Conservation (phyloP, 2,888 invertebrate species). For the Eurytoma adleriae region DNA sequence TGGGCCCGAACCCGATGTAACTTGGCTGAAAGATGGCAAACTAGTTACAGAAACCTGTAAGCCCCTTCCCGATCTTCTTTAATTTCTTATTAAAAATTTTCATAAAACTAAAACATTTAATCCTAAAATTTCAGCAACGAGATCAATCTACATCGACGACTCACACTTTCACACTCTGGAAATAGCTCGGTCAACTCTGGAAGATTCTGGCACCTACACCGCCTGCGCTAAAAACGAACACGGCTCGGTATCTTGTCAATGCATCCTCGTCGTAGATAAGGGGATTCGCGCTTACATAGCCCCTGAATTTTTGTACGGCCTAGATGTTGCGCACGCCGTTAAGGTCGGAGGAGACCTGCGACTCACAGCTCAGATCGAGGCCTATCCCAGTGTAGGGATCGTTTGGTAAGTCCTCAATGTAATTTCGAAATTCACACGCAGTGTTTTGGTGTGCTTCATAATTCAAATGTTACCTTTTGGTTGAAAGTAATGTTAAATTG, state of each 20-base stretch:
- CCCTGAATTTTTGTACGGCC: conserved; percentile 85
- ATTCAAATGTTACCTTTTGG: too few relatives aligned
- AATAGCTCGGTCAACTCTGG: conserved; percentile 85
- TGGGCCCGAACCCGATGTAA: conserved; percentile 84
- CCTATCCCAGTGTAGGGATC: conserved; percentile 87
- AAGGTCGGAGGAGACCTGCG: conserved; percentile 81
- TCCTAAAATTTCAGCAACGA: conserved; percentile 28
- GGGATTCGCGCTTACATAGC: conserved; percentile 89
- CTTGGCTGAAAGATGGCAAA: conserved; percentile 90
- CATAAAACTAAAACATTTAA: background rate
- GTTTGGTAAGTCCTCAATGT: conserved; percentile 80
- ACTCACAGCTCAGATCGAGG: conserved; percentile 78
- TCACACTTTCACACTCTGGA: conserved; percentile 92
- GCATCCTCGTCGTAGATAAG: conserved; percentile 87
- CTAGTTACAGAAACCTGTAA: conserved; percentile 80
- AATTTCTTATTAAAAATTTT: background rate
- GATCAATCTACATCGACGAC: conserved; percentile 74
- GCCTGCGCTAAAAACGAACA: conserved; percentile 87
- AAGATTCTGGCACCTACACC: conserved; percentile 89
- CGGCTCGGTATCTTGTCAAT: conserved; percentile 89
- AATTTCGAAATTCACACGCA: background rate
- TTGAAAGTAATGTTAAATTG: too few relatives aligned
- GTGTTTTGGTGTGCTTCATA: too few relatives aligned
- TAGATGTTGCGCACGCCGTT: conserved; percentile 82
- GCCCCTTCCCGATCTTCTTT: conserved; percentile 59